A percentile compares a stretch with the other conserved stretches of the same genome.
Conservation (phyloP, 2,797 vertebrate genomes). For the Danio tinwini region DNA sequence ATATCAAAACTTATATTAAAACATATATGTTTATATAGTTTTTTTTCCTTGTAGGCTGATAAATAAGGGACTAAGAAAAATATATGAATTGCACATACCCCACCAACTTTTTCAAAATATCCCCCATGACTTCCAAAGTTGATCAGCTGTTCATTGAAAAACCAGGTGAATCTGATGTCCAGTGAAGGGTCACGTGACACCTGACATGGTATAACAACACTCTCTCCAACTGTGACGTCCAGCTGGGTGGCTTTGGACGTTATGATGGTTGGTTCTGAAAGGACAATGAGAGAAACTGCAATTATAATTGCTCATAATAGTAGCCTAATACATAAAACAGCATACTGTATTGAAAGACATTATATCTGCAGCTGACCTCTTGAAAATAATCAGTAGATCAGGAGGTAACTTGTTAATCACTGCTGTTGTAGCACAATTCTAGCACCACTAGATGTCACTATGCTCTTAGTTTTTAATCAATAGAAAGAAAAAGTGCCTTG, state of each 20-base stretch:
- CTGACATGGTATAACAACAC: conserved; percentile 93
- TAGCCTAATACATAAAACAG: neutral
- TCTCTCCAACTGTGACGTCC: conserved; percentile 94
- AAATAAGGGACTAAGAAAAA: too few relatives aligned
- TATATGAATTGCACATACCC: conserved; percentile 82
- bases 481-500: neutral
- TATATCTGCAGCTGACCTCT: neutral
- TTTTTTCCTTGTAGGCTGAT: too few relatives aligned
- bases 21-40: too few relatives aligned
- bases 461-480: conserved; percentile 4
- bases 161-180: conserved; percentile 93
- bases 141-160: conserved; percentile 91
- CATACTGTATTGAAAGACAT: neutral
- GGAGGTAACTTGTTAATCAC: too few relatives aligned
- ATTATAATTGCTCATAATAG: neutral
- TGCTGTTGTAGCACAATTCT: neutral
- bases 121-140: conserved; percentile 90
- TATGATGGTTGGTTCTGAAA: conserved; percentile 87
- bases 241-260: conserved; percentile 89
- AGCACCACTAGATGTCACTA: conserved; percentile 55
- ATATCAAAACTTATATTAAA: too few relatives aligned
- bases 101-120: conserved; percentile 94
- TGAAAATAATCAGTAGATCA: neutral
- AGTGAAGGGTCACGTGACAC: conserved; percentile 91
- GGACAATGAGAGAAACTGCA: neutral